These are phyloP conservation scores for Ichneumon xanthorius DNA, from an alignment of 2,888 invertebrate species.

Conservation along the genomic window DNA sequence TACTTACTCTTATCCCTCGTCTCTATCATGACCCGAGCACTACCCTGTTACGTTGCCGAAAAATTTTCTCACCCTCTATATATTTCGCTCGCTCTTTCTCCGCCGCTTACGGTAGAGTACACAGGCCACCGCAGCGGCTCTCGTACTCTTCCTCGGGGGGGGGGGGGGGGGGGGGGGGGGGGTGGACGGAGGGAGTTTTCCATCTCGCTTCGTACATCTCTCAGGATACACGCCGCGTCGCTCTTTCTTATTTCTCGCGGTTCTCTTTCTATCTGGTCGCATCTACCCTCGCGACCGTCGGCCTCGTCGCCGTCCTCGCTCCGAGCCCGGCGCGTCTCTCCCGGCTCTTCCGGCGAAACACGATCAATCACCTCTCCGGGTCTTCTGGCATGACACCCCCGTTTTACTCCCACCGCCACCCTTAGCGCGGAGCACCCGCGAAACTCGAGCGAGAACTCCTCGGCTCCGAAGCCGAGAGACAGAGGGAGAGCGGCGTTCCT, in stretches of 20 bases:
- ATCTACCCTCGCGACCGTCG: slow-evolving; percentile 60
- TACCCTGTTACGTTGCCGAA: slow-evolving; percentile 63
- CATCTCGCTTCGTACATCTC: slow-evolving; percentile 64
- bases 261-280: slow-evolving; percentile 71
- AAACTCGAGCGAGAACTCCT: slow-evolving; percentile 63
- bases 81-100: slow-evolving; percentile 63
- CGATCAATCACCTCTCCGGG: slow-evolving; percentile 84
- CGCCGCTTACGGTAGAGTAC: slow-evolving; percentile 32
- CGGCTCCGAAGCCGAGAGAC: slow-evolving; percentile 62
- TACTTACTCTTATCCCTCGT: slow-evolving; percentile 66
- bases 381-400: slow-evolving; percentile 82
- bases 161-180: neutral
- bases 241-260: slow-evolving; percentile 68
- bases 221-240: slow-evolving; percentile 60
- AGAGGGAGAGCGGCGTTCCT: slow-evolving; percentile 39
- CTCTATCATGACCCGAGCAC: slow-evolving; percentile 77
- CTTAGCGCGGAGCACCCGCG: slow-evolving; percentile 68
- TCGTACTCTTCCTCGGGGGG: slow-evolving; percentile 61
- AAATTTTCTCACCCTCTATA: slow-evolving; percentile 53
- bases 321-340: slow-evolving; percentile 61
- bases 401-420: slow-evolving; percentile 80
- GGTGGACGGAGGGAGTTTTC: slow-evolving; percentile 36
- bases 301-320: slow-evolving; percentile 55
- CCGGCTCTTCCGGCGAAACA: slow-evolving; percentile 83
- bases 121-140: slow-evolving; percentile 34